Base-by-base conservation (phyloP, 2,888 invertebrate genomes). In the Lasiommata megera region DNA sequence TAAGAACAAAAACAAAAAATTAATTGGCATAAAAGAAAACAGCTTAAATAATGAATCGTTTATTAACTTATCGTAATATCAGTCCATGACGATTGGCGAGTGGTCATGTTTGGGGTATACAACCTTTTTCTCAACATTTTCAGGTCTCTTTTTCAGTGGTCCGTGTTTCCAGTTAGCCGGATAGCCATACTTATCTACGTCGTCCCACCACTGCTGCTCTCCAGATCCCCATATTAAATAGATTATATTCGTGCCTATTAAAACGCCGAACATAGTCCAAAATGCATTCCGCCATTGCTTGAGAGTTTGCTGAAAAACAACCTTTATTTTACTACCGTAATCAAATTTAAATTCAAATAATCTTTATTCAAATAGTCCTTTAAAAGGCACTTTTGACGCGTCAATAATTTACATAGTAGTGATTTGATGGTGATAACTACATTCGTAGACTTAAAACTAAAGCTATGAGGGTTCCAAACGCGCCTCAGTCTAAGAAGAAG, bases 141-240 rank as follows among this genome's bases (percentile, higher is more conserved):
- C 58, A 1, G 55, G 31, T 23, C 75, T 69, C 65, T 74, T 82
- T 56, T 74, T 77, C 28, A 89, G 63, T 0, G 80, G 80, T 1
- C 88, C 88, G 54, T 87, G 81, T 63, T 81, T 86, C 89, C 89
- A 90, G 28, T 68, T 73, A 0, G 68, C 48, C 0, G 91, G 90
- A 62, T 90, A 90, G 0, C 89, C 90, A 37, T 77, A 68, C 56
- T 88, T 89, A 36, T 91, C 84, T 0, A 93, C 92, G 58, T 94
- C 92, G 71, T 96, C 95, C 95, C 96, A 97, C 72, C 93, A 92
- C 67, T 96, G 95, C 17, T 94, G 92, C 36, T 96, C 94, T 0
- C 95, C 96, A 14, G 95, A 94, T 0, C 94, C 96, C 86, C 93
- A 95, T 8, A 95, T 68, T 0, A 94, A 67, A 79, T 94, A 97